These are phyloP conservation scores for Masticophis lateralis DNA, from an alignment of 2,797 vertebrate genomes.

Conservation along the genomic window DNA sequence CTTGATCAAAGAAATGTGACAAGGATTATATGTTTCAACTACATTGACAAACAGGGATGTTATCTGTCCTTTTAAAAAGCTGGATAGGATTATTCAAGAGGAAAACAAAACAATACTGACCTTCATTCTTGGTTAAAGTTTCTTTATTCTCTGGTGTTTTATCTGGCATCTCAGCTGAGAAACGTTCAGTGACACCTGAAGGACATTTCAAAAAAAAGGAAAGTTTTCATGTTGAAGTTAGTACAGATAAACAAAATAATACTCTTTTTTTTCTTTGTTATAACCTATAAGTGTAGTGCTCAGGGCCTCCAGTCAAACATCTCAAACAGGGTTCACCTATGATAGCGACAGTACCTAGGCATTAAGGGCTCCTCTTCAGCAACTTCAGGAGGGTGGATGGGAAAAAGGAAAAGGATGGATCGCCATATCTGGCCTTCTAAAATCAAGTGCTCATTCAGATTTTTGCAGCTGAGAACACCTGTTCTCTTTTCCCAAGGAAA, in stretches of 20 bases:
- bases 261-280: conserved; percentile 16
- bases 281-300: conserved; percentile 15
- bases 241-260: conserved; percentile 9
- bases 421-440: neutral
- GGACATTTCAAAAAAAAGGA: conserved; percentile 58
- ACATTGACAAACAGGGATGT: neutral
- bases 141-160: conserved; percentile 59
- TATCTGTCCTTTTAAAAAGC: conserved; percentile 24
- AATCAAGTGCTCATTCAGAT: neutral
- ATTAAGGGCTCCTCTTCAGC: neutral
- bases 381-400: neutral
- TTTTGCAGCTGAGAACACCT: neutral
- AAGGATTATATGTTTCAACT: neutral
- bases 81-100: conserved; percentile 14
- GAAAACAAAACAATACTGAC: conserved; percentile 45
- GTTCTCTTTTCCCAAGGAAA: neutral
- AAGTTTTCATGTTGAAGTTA: conserved; percentile 36
- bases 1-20: neutral
- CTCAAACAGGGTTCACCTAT: neutral
- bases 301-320: neutral
- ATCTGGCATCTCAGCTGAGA: conserved; percentile 61
- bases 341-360: neutral
- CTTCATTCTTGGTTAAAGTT: conserved; percentile 47
- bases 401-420: neutral
- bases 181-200: conserved; percentile 48